These are phyloP conservation scores for Eptatretus burgeri DNA, from an alignment of 2,113 vertebrate genomes.

Conservation along the genomic window DNA sequence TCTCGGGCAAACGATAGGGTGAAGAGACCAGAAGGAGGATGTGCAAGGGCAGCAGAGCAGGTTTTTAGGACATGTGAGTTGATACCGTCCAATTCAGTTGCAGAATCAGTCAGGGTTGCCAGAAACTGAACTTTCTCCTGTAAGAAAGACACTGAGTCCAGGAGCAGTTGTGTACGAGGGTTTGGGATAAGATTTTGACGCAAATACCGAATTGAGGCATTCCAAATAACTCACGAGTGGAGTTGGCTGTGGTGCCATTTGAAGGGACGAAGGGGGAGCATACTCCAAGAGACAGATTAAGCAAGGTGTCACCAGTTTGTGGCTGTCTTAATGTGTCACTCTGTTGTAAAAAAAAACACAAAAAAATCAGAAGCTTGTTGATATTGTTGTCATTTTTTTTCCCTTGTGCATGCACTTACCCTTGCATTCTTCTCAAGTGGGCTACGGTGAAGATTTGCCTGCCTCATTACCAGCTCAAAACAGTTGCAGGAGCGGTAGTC, in stretches of 20 bases:
- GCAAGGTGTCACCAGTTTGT: background rate
- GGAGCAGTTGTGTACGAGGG: background rate
- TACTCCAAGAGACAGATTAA: no score
- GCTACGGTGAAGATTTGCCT: constrained; percentile 91
- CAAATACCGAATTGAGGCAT: background rate
- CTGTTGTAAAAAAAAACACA: no score
- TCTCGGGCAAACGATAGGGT: no score
- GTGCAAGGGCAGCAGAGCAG: no score
- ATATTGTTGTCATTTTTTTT: background rate
- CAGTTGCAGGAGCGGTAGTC: constrained; percentile 65
- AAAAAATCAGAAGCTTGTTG: background rate
- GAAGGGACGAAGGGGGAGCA: background rate
- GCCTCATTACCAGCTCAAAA: constrained; percentile 78
- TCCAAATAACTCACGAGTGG: background rate
- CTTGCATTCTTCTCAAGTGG: constrained; percentile 31
- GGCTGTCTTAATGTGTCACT: background rate
- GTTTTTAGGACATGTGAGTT: no score
- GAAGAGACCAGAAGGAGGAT: no score
- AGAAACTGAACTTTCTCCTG: background rate
- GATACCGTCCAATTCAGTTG: no score
- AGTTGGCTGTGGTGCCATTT: background rate
- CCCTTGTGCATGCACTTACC: background rate
- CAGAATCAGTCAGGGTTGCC: no score
- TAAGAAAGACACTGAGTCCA: no score
- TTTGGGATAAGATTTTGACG: background rate